Percentiles rank a stretch among this genome's conserved stretches.
phyloP scores from a whole-genome alignment of 1,140 invertebrate genomes.

The Drosophila nikananu region DNA sequence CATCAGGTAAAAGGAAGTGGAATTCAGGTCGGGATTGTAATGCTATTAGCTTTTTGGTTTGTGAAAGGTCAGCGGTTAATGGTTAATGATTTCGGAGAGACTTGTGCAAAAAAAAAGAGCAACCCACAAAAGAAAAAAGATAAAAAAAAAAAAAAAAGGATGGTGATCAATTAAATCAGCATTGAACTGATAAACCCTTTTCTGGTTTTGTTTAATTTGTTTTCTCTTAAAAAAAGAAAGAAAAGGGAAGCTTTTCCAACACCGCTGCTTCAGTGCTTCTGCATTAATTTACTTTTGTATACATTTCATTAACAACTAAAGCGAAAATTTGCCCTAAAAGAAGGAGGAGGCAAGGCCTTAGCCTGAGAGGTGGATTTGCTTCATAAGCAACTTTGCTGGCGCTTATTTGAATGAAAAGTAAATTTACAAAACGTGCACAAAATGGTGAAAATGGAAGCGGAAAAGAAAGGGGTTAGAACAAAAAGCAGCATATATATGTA shows the following conservation, averaged over 20 bases:
- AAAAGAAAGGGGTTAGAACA: conserved; percentile 50
- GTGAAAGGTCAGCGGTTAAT: conserved; percentile 46
- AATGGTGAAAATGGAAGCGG: conserved; percentile 36
- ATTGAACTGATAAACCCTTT: conserved; percentile 31
- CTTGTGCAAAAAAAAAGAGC: conserved; percentile 15
- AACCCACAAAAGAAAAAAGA: not conserved
- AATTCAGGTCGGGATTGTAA: conserved; percentile 38
- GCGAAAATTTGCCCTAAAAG: conserved; percentile 37
- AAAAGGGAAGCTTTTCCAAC: not conserved
- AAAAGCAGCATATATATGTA: conserved; percentile 33
- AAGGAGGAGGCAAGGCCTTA: not conserved
- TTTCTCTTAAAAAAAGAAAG: conserved; percentile 8
- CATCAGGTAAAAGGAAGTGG: conserved; percentile 51
- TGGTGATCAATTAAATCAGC: conserved; percentile 49
- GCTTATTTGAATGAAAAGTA: conserved; percentile 70
- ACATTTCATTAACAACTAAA: conserved; percentile 75
- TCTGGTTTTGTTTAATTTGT: conserved; percentile 21
- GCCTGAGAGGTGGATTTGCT: conserved; percentile 35
- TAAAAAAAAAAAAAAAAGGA: conserved; percentile 8
- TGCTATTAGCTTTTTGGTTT: conserved; percentile 43
- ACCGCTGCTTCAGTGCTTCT: conserved; percentile 20
- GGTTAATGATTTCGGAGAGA: conserved; percentile 37
- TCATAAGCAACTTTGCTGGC: conserved; percentile 37
- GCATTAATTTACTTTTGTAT: conserved; percentile 72
- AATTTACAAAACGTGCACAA: conserved; percentile 71